Evolutionary conservation across 2,888 invertebrate species (phyloP).

Genomic region (Enoplolaimus lenunculus): DNA sequence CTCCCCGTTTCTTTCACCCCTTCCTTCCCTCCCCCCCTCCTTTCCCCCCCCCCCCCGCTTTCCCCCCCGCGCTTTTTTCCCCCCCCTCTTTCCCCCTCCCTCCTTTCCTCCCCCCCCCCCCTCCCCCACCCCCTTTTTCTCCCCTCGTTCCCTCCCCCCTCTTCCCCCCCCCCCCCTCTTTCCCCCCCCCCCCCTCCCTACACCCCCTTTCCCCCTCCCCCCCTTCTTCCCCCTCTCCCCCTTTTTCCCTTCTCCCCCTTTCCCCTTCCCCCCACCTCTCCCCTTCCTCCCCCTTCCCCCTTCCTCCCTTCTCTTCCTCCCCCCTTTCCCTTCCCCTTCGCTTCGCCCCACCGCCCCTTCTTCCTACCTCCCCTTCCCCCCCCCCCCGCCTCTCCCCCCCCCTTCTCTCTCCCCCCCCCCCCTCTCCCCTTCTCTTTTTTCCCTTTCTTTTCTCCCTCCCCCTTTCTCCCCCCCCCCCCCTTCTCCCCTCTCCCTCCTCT

Average conservation of each 20-base stretch:
- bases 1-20: too few species aligned
- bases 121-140: background rate
- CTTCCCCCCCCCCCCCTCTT: background rate
- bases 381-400: too few species aligned
- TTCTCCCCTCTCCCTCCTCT: too few species aligned
- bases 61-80: slow-evolving; percentile 12
- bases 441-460: too few species aligned
- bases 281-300: slow-evolving; percentile 3
- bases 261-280: background rate
- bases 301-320: background rate
- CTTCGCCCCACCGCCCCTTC: background rate
- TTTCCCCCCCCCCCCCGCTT: background rate
- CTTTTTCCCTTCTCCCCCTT: background rate
- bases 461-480: too few species aligned
- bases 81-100: slow-evolving; percentile 11
- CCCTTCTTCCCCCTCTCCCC: slow-evolving; percentile 4
- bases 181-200: background rate
- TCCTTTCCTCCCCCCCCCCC: background rate
- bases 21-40: background rate
- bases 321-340: background rate
- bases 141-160: background rate
- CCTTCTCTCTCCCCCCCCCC: too few species aligned
- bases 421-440: too few species aligned
- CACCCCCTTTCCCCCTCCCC: background rate
- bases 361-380: background rate